These are phyloP conservation scores for Mythimna impura DNA, from an alignment of 2,888 invertebrate species.

Conservation along the genomic window DNA sequence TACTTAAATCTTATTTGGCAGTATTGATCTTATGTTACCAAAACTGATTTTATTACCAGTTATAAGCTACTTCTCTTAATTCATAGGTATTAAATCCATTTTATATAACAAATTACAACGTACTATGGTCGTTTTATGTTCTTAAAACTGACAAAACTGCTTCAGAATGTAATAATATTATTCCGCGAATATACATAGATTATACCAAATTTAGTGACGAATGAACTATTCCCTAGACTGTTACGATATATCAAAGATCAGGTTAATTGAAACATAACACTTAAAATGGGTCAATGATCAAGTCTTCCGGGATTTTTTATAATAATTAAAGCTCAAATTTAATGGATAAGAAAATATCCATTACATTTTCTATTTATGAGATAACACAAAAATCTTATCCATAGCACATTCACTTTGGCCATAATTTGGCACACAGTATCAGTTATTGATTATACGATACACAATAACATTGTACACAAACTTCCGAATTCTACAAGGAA, in stretches of 20 bases:
- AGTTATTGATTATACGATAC: constrained; percentile 74
- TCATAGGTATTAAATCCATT: constrained; percentile 79
- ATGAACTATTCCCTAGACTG: constrained; percentile 76
- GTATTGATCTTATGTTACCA: constrained; percentile 85
- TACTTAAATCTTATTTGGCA: constrained; percentile 87
- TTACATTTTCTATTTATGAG: constrained; percentile 75
- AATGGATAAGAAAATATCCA: constrained; percentile 82
- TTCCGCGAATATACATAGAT: constrained; percentile 76
- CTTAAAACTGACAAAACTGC: constrained; percentile 72
- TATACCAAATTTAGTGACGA: constrained; percentile 75
- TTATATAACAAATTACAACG: constrained; percentile 84
- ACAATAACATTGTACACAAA: constrained; percentile 76
- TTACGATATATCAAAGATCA: constrained; percentile 66
- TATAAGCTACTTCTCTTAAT: constrained; percentile 82
- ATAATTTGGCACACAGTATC: constrained; percentile 80
- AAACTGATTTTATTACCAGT: constrained; percentile 80
- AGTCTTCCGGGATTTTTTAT: constrained; percentile 84
- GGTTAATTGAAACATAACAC: constrained; percentile 67
- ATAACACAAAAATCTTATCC: constrained; percentile 79
- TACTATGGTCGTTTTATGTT: constrained; percentile 79
- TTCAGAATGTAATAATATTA: constrained; percentile 72
- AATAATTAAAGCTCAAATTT: constrained; percentile 90
- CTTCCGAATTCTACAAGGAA: constrained; percentile 70
- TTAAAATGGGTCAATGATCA: constrained; percentile 74
- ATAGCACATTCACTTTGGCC: constrained; percentile 78